Evolutionary conservation across 2,797 vertebrate genomes (phyloP).

Genomic region (Rhinella marina): DNA sequence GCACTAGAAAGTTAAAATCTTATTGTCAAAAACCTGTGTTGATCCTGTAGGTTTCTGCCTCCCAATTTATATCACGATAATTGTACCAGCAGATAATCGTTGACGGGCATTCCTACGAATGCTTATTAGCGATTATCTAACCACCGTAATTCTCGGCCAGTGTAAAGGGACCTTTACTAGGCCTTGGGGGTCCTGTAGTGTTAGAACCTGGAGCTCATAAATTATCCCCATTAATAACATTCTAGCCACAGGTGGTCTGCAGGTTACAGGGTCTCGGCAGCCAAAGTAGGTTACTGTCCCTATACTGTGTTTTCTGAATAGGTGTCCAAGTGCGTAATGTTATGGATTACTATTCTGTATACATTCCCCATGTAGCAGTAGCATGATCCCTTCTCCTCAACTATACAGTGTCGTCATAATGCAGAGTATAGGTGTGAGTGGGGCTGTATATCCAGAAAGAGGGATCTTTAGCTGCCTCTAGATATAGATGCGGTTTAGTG

Average conservation of each 20-base stretch:
- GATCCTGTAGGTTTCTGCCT: too few species aligned
- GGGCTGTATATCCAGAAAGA: background rate
- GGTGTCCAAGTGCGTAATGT: background rate
- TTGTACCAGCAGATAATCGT: too few species aligned
- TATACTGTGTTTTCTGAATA: too few species aligned
- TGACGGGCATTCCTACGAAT: too few species aligned
- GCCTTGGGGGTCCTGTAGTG: background rate
- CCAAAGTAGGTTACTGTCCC: background rate
- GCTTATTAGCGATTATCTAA: too few species aligned
- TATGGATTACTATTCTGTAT: background rate
- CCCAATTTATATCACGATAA: too few species aligned
- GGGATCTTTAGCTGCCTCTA: background rate
- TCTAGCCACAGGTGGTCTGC: background rate
- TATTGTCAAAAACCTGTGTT: too few species aligned
- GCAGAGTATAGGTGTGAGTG: background rate
- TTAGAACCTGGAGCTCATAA: background rate
- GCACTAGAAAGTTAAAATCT: too few species aligned
- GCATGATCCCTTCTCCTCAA: too few species aligned
- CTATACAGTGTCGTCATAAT: background rate
- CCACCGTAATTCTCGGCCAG: background rate
- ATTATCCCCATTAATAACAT: background rate
- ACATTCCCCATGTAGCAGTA: background rate
- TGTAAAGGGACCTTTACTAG: too few species aligned
- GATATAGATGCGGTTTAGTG: background rate
- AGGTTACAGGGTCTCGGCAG: background rate